Percentiles rank a stretch among this genome's conserved stretches.
Evolutionary conservation across 2,797 vertebrate species (phyloP).

Genomic region (Tamandua tetradactyla): DNA sequence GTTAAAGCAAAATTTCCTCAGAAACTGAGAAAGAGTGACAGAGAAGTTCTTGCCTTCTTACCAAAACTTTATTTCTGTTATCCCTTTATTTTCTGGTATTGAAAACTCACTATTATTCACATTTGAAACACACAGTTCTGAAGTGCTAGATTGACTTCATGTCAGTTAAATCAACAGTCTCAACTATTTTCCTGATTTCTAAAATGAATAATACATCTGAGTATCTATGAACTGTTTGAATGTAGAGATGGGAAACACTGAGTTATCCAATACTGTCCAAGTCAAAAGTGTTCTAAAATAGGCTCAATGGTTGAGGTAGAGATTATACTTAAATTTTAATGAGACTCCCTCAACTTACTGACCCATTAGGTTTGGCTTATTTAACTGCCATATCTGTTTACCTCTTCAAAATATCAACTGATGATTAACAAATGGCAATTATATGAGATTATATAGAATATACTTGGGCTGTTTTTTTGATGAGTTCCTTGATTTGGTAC

Average conservation of each 20-base stretch:
- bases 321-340: constrained; percentile 55
- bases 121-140: background rate
- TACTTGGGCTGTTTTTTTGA: constrained; percentile 12
- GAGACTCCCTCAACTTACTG: constrained; percentile 36
- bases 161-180: background rate
- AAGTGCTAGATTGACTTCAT: background rate
- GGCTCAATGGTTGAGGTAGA: constrained; percentile 26
- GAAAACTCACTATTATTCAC: constrained; percentile 48
- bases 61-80: constrained; percentile 60
- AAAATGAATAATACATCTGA: constrained; percentile 40
- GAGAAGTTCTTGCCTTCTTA: constrained; percentile 46
- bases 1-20: constrained; percentile 42
- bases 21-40: constrained; percentile 59
- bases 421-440: constrained; percentile 34
- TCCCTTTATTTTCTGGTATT: constrained; percentile 51
- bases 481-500: constrained; percentile 46
- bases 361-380: constrained; percentile 31
- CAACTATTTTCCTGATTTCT: constrained; percentile 39
- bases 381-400: background rate
- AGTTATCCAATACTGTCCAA: constrained; percentile 37
- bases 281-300: constrained; percentile 35
- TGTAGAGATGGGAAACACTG: constrained; percentile 31
- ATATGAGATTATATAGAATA: background rate
- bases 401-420: constrained; percentile 25
- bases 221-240: constrained; percentile 38